phyloP scores from a whole-genome alignment of 2,113 vertebrate genomes.

The Callipepla squamata region DNA sequence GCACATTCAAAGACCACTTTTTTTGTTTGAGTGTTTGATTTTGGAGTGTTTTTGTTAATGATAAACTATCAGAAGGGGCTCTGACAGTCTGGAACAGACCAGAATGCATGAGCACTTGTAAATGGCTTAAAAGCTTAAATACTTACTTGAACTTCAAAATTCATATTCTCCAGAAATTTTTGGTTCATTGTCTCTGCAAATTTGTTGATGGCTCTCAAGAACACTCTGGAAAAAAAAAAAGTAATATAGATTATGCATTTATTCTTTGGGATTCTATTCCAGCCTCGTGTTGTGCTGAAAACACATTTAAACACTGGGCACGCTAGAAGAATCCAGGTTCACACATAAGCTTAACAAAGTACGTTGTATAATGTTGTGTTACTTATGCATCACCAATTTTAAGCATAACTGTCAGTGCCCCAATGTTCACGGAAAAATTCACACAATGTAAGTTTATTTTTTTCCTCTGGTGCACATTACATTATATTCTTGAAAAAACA shows the following conservation, averaged over 20 bases:
- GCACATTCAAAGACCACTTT: too few species aligned
- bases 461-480: background rate
- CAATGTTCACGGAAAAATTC: background rate
- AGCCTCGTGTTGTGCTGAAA: accelerated
- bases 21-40: too few species aligned
- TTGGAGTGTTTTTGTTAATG: accelerated
- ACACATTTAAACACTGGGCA: background rate
- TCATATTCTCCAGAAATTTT: slow-evolving; percentile 93
- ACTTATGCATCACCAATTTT: background rate
- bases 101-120: accelerated
- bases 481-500: background rate
- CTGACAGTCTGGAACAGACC: background rate
- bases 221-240: slow-evolving; percentile 79
- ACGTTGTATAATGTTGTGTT: too few species aligned
- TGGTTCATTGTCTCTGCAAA: slow-evolving; percentile 97
- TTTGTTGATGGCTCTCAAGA: slow-evolving; percentile 95
- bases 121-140: background rate
- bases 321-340: background rate
- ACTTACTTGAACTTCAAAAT: slow-evolving; percentile 95
- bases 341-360: background rate
- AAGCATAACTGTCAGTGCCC: background rate
- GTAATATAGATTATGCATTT: background rate
- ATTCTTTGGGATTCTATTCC: background rate
- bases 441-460: background rate
- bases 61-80: background rate